These are phyloP conservation scores for Dallia pectoralis DNA, from an alignment of 2,797 vertebrate genomes.

Conservation along the genomic window DNA sequence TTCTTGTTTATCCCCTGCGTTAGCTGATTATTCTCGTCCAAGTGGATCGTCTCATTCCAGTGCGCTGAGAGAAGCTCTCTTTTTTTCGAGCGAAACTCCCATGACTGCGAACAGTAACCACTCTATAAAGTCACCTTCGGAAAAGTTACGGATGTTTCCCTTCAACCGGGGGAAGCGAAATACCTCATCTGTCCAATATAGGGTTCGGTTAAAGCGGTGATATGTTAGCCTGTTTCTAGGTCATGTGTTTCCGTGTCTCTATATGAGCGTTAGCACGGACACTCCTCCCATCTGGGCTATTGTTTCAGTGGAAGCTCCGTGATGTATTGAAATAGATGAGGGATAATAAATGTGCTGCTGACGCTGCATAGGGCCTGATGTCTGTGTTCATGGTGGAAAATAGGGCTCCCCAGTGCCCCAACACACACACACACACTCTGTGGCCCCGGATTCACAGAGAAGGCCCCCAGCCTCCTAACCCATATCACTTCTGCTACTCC, in stretches of 20 bases:
- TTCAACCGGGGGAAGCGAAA: background rate
- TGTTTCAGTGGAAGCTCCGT: slow-evolving; percentile 50
- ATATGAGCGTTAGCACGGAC: slow-evolving; percentile 30
- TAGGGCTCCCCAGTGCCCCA: slow-evolving; percentile 52
- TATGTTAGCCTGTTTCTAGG: background rate
- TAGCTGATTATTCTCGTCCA: slow-evolving; percentile 38
- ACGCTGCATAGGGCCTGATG: slow-evolving; percentile 61
- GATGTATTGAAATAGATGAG: slow-evolving; percentile 9
- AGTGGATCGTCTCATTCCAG: slow-evolving; percentile 30
- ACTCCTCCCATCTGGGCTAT: slow-evolving; percentile 52
- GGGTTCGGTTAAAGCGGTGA: background rate
- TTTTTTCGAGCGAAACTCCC: background rate
- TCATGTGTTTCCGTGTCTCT: background rate
- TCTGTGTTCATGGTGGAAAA: slow-evolving; percentile 47
- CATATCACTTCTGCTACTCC: slow-evolving; percentile 52
- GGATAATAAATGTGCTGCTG: slow-evolving; percentile 46
- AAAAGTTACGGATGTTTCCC: no score
- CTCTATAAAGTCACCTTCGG: background rate
- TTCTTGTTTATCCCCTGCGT: slow-evolving; percentile 33
- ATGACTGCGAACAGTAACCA: background rate
- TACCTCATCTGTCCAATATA: background rate
- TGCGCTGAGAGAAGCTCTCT: slow-evolving; percentile 31
- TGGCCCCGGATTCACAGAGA: slow-evolving; percentile 52
- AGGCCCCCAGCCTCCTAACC: slow-evolving; percentile 46
- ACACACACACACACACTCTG: slow-evolving; percentile 38